phyloP scores from a whole-genome alignment of 1,140 invertebrate genomes.

The Portunus trituberculatus region DNA sequence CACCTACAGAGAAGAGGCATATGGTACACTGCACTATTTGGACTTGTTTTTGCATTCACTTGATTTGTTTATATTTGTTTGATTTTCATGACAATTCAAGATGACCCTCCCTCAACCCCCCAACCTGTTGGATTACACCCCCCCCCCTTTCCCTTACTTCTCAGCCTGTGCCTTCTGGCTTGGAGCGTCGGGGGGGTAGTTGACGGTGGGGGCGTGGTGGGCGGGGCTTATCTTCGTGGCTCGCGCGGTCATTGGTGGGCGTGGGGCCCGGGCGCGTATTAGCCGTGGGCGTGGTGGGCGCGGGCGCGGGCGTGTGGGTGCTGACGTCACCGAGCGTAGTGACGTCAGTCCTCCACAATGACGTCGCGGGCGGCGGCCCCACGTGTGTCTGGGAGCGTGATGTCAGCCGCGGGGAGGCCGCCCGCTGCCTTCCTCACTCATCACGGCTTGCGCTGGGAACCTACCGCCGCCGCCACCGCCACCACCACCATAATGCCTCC shows the following conservation, averaged over 20 bases:
- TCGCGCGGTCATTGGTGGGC: conserved; percentile 71
- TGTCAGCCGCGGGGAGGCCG: conserved; percentile 37
- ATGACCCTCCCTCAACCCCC: conserved; percentile 55
- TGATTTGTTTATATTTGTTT: conserved; percentile 68
- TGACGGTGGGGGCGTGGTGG: conserved; percentile 63
- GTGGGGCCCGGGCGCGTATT: conserved; percentile 58
- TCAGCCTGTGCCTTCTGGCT: conserved; percentile 60
- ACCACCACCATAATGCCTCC: not conserved
- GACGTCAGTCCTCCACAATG: conserved; percentile 62
- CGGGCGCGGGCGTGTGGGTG: conserved; percentile 71
- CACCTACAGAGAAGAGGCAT: not conserved
- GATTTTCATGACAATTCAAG: conserved; percentile 62
- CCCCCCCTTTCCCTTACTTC: conserved; percentile 38
- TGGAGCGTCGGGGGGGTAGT: conserved; percentile 21
- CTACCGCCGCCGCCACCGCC: not conserved
- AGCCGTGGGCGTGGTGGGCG: conserved; percentile 71
- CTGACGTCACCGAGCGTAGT: conserved; percentile 59
- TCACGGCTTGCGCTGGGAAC: not conserved
- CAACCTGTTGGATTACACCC: conserved; percentile 57
- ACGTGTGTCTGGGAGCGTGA: conserved; percentile 71
- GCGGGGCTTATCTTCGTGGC: conserved; percentile 66
- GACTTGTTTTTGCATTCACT: conserved; percentile 27
- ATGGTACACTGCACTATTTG: conserved; percentile 28
- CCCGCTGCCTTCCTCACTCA: conserved; percentile 35
- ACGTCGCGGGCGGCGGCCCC: conserved; percentile 67